These are phyloP conservation scores for Lepidurus couesii DNA, from an alignment of 1,140 invertebrate species.

Conservation along the genomic window DNA sequence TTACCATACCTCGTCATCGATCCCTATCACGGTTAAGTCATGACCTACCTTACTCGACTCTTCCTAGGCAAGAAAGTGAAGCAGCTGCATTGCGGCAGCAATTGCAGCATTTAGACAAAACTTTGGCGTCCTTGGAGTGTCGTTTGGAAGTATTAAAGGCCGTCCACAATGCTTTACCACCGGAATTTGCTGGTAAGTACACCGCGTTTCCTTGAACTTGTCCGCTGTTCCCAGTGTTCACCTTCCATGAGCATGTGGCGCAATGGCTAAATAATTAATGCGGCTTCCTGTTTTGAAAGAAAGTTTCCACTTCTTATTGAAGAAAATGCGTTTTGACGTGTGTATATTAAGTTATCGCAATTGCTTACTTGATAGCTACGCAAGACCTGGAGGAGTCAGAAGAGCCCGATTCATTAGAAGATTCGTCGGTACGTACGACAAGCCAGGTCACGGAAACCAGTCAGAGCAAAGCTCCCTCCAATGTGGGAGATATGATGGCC, in stretches of 20 bases:
- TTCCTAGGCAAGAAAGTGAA: conserved; percentile 15
- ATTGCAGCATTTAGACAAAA: conserved; percentile 42
- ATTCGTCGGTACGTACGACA: not conserved
- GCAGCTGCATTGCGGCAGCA: conserved; percentile 36
- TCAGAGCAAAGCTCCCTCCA: not conserved
- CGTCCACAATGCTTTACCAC: conserved; percentile 41
- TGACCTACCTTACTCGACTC: not conserved
- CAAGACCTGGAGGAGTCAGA: conserved; percentile 29
- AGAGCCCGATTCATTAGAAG: conserved; percentile 33
- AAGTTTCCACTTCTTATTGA: not conserved
- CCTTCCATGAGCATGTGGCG: not conserved
- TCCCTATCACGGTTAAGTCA: not conserved
- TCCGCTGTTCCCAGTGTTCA: not conserved
- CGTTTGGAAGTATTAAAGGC: conserved; percentile 43
- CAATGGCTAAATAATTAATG: not conserved
- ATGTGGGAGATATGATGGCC: conserved; percentile 28
- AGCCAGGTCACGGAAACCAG: not conserved
- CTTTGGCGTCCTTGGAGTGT: conserved; percentile 43
- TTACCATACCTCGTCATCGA: not conserved
- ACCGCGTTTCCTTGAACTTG: conserved; percentile 12
- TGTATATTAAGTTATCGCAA: not conserved
- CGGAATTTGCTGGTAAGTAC: conserved; percentile 42
- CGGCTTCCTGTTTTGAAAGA: conserved; percentile 20
- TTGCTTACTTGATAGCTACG: not conserved
- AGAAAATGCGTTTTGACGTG: not conserved